Base-by-base conservation (phyloP, 1,140 invertebrate species). In the Atopsyche davidsoni region DNA sequence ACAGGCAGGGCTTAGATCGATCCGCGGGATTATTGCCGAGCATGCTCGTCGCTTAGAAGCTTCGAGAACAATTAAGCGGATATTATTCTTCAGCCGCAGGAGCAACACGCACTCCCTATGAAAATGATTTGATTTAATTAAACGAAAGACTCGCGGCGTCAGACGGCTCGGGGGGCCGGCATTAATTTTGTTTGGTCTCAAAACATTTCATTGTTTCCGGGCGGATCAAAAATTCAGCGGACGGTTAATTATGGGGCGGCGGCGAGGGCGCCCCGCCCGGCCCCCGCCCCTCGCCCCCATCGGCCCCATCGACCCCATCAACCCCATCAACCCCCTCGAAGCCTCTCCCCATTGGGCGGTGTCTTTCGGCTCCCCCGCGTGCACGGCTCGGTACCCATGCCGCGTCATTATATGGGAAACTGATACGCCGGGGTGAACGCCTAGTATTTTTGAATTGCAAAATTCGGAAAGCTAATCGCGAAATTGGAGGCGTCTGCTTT, bases 131-230 rank as follows among this genome's bases (percentile, higher is more conserved):
- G 44, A 55, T 51, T 52, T 47, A 56, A 52, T 56, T 56, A 52
- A 42, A 56, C 41, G 44, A 56, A 52, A 48, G 35, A 52, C 44
- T 28, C 24, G 23, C 7, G 32, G 39, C 24, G 28, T 16, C 17
- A 35, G 34, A 23, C 18, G 36, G 9, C 16, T 24, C 3, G 31
- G 3, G 34, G 31, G 21, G 11, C 18, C n/a, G 50, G 45, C 35
- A 46, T 45, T 51, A 57, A 57, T 57, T 50, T 57, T 57, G 55
- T 57, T 57, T 57, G 53, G 35, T 51, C 46, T 57, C 46, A 57
- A 53, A 57, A 53, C 55, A 53, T 57, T 53, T 57, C 51, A 57
- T 57, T 57, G 55, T 57, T 57, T 57, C 46, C 51, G 38, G 51
- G 23, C 41, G 55, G 55, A 57, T 57, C 51, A 53, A 57, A 57